A percentile compares a stretch with the other conserved stretches of the same genome.
phyloP scores from a whole-genome alignment of 92 coral and sea anemone genomes.

The Porites rus region DNA sequence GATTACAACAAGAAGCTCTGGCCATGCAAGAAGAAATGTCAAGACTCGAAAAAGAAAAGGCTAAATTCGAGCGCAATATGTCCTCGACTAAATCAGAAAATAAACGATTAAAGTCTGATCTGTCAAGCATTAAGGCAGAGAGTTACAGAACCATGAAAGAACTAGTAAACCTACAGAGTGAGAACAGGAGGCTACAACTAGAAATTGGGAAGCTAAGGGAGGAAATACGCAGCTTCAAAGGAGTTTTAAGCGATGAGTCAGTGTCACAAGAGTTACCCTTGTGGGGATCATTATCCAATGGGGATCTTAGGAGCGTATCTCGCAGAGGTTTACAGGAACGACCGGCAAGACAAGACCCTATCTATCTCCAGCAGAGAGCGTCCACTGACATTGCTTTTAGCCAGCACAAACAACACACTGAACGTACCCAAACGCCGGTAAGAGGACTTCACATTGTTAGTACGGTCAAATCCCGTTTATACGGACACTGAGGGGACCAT shows the following conservation, averaged over 20 bases:
- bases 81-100: constrained; percentile 79
- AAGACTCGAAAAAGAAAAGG: constrained; percentile 77
- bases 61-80: constrained; percentile 79
- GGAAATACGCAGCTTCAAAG: constrained; percentile 26
- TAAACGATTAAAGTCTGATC: constrained; percentile 80
- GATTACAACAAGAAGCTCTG: constrained; percentile 65
- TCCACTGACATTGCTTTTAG: constrained; percentile 20
- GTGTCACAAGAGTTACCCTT: constrained; percentile 26
- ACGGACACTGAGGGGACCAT: too few species aligned
- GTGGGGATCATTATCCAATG: constrained; percentile 27
- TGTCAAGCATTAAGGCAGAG: constrained; percentile 74
- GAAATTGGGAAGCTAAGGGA: constrained; percentile 75
- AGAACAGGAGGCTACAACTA: constrained; percentile 77
- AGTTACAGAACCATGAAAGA: constrained; percentile 85
- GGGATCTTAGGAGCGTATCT: constrained; percentile 28
- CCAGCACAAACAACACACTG: constrained; percentile 8
- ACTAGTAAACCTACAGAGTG: constrained; percentile 80
- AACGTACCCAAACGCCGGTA: constrained; percentile 18
- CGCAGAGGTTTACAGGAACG: constrained; percentile 42
- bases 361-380: constrained; percentile 24
- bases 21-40: constrained; percentile 76
- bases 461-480: not conserved
- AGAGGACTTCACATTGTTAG: not conserved
- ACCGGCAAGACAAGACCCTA: constrained; percentile 20
- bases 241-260: constrained; percentile 42